Evolutionary conservation across 2,888 invertebrate species (phyloP), one percentile per base, ranked within the genome.

Genomic region (Agrotis ipsilon): DNA sequence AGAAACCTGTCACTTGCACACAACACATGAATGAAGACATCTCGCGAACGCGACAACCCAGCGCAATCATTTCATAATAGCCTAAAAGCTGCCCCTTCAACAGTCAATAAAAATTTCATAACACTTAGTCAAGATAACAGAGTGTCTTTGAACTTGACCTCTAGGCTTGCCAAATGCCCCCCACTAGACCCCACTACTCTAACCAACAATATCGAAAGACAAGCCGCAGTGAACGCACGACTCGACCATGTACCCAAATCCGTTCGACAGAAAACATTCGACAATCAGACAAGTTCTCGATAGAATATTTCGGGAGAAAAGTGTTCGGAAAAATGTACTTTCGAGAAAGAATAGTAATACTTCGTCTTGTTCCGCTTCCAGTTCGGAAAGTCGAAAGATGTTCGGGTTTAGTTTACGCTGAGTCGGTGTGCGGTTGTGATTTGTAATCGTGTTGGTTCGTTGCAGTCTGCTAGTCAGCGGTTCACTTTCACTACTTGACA

Each of bases 241-340:
- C 72, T 64, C 73, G 68, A 88, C 79, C 82, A 97, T 97, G 97
- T 97, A 97, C 92, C 97, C 97, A 27, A 97, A 97, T 89, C 97
- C 97, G 82, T 97, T 97, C 90, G 97, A 97, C 85, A 96, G 97
- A 89, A 97, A 97, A 88, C 97, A 97, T 92, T 97, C 97, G 73
- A 97, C 97, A 57, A 97, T 97, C 85, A 96, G 97, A 73, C 97
- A 97, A 91, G 96, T 97, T 84, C 91, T 97, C 83, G 97, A 97
- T 86, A 96, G 96, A 70, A 90, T 97, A 71, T 92, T 97, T 82
- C 96, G 96, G 67, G 95, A 96, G 51, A 90, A 83, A 75, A 88
- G 82, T 78, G 83, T 82, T 60, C 83, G 81, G n/a, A 92, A 90
- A 79, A 89, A 91, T 90, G 91, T 83, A 19, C 81, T 93, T 21